Evolutionary conservation across 1,140 invertebrate species (phyloP), one percentile per base, ranked within the genome.

Genomic region (Lepidurus apus): DNA sequence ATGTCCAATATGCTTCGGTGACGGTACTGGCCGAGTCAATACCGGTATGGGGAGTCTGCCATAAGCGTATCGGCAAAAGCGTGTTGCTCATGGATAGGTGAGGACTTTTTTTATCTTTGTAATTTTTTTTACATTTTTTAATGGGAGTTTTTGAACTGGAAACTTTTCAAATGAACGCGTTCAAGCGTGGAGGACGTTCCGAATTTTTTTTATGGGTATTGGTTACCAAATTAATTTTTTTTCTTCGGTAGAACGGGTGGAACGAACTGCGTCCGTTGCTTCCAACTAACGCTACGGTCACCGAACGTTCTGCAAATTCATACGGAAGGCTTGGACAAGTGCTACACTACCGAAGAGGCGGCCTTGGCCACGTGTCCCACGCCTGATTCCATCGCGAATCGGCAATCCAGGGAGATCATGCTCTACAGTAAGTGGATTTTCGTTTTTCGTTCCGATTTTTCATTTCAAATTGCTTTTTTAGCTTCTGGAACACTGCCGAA

Each of bases 1-100:
- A 82, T 45, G 85, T 87, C 53, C 87, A 88, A 79, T 91, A 91
- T 82, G 89, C 89, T 34, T 84, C 86, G 74, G 85, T 92, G 73
- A 90, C 88, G 81, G 89, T 92, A 75, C 89, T 88, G 42, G 87
- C 86, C 76, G 89, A 89, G 80, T 86, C 89, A 11, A 91, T 91
- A 81, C 89, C 90, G 9, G 88, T 90, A 44, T 92, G 90, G 90
- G 91, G 91, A 5, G 87, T 87, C 78, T 92, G 91, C 80, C 88
- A 91, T 81, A 85, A 85, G 80, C 86, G 88, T 74, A 84, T 89
- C 65, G 89, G 88, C 47, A 88, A 89, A 82, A 90, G 89, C 81
- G 89, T 91, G 79, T 87, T 92, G 47, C 85, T 92, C 43, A 88
- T 88, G 80, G 88, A 90, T 84, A 89, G 87, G 89, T 90, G 83